Percentiles rank a stretch among this genome's conserved stretches.
Evolutionary conservation across 2,113 vertebrate genomes (phyloP).

Genomic region (Otolemur garnettii): DNA sequence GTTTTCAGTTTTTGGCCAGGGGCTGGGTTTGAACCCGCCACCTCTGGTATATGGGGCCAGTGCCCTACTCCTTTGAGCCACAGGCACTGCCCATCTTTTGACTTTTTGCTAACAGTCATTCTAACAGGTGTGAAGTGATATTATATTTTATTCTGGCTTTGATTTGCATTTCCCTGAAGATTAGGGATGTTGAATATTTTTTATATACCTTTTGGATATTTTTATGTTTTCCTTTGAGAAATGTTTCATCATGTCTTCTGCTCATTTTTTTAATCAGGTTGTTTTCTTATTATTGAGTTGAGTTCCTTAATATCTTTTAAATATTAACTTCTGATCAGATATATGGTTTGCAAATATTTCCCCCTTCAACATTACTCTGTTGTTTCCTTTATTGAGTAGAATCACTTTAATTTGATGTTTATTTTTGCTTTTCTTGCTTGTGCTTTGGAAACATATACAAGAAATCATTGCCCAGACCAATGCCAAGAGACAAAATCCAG

Average conservation of each 20-base stretch:
- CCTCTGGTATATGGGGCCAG: too few relatives aligned
- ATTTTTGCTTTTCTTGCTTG: not conserved
- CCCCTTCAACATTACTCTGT: not conserved
- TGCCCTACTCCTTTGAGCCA: too few relatives aligned
- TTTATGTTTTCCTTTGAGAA: not conserved
- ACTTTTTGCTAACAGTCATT: not conserved
- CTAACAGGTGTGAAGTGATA: not conserved
- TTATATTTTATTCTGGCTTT: not conserved
- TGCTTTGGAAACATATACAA: not conserved
- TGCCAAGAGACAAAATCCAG: not conserved
- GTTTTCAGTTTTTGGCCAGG: too few relatives aligned
- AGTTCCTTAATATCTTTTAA: not conserved
- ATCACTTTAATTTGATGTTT: not conserved
- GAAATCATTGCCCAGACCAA: not conserved
- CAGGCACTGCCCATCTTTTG: not conserved
- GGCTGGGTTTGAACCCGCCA: too few relatives aligned
- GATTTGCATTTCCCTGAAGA: not conserved
- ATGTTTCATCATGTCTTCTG: not conserved
- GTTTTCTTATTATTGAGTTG: not conserved
- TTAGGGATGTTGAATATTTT: not conserved
- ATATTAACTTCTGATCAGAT: not conserved
- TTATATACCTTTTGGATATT: not conserved
- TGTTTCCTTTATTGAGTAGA: not conserved
- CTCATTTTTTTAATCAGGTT: not conserved
- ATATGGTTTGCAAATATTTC: not conserved